Evolutionary conservation across 2,888 invertebrate genomes (phyloP).

Genomic region (Calliphora vomitoria): DNA sequence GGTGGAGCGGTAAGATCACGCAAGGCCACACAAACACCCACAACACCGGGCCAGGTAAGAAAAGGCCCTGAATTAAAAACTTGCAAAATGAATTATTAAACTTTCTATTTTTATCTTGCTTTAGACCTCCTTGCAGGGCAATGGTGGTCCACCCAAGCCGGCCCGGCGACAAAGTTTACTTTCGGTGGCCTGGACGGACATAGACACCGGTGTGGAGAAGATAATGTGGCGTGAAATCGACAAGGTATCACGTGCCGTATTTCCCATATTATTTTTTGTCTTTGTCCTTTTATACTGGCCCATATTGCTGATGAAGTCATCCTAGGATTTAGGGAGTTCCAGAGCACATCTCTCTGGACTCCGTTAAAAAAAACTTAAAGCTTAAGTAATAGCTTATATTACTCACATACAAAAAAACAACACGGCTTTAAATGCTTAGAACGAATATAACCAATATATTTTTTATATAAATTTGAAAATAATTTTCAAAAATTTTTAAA

Average conservation of each 20-base stretch:
- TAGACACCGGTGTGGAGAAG: slow-evolving; percentile 89
- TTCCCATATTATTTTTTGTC: slow-evolving; percentile 91
- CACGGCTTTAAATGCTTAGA: slow-evolving; percentile 61
- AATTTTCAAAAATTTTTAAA: too few relatives aligned
- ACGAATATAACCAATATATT: neutral
- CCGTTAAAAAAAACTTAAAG: slow-evolving; percentile 78
- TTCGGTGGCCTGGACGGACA: slow-evolving; percentile 88
- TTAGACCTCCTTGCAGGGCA: slow-evolving; percentile 84
- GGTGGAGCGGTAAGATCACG: slow-evolving; percentile 87
- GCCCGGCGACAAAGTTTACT: slow-evolving; percentile 83
- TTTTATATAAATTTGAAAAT: neutral
- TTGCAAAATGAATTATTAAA: too few relatives aligned
- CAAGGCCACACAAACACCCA: slow-evolving; percentile 85
- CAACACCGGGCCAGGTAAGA: slow-evolving; percentile 84
- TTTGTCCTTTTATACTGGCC: slow-evolving; percentile 93
- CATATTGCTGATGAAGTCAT: slow-evolving; percentile 89
- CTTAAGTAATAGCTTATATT: neutral
- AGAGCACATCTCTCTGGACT: slow-evolving; percentile 83
- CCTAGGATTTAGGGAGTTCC: slow-evolving; percentile 84
- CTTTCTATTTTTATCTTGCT: neutral
- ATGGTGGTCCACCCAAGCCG: slow-evolving; percentile 84
- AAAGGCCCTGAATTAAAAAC: slow-evolving; percentile 16
- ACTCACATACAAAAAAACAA: slow-evolving; percentile 16
- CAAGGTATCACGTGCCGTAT: slow-evolving; percentile 90
- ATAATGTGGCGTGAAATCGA: slow-evolving; percentile 93